These are phyloP conservation scores for Exaiptasia diaphana DNA, from an alignment of 64 coral and sea anemone genomes.

Conservation along the genomic window DNA sequence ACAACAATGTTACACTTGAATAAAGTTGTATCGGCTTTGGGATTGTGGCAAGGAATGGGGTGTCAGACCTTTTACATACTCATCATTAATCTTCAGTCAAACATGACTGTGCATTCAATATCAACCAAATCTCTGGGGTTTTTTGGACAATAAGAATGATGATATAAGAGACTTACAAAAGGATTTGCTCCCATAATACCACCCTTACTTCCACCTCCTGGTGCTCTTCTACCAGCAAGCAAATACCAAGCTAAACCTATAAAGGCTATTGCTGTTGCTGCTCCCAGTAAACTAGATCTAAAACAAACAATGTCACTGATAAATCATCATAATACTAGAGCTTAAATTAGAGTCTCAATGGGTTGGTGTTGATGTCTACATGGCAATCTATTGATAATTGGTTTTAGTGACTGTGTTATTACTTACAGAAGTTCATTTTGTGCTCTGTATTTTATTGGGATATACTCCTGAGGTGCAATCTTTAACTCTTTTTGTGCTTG, in stretches of 20 bases:
- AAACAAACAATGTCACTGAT: neutral
- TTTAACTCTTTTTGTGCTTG: conserved; percentile 67
- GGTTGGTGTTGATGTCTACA: no score
- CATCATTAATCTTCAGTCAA: neutral
- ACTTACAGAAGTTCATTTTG: conserved; percentile 94
- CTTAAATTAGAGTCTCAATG: no score
- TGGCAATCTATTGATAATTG: no score
- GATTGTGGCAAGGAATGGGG: neutral
- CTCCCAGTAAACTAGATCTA: conserved; percentile 65
- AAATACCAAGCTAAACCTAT: conserved; percentile 76
- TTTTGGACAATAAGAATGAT: no score
- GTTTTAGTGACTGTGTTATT: neutral
- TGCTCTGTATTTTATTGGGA: conserved; percentile 80
- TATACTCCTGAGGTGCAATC: conserved; percentile 65
- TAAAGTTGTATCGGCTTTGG: neutral
- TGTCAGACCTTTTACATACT: conserved; percentile 13
- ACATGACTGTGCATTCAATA: no score
- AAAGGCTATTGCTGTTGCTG: conserved; percentile 58
- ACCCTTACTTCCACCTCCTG: conserved; percentile 47
- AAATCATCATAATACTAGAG: no score
- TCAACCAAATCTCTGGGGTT: no score
- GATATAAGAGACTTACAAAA: conserved; percentile 98
- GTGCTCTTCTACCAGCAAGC: conserved; percentile 39
- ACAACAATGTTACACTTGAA: neutral
- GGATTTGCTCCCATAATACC: conserved; percentile 75